Percentiles rank a stretch among this genome's conserved stretches.
Conservation (phyloP, 2,113 vertebrate species). For the Columba livia region DNA sequence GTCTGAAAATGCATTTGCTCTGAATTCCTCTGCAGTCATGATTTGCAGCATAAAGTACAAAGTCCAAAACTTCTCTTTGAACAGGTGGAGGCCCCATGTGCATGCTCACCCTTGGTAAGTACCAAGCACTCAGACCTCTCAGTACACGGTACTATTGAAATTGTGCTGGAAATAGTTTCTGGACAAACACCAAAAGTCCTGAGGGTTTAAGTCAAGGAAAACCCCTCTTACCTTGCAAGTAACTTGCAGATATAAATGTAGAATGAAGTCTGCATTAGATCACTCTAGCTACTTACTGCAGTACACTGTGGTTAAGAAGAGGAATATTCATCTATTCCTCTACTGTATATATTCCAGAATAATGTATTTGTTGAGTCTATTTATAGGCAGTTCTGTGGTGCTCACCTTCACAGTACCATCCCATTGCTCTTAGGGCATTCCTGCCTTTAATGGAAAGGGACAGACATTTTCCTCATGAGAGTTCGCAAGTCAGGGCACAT, state of each 20-base stretch:
- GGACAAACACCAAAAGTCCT: neutral
- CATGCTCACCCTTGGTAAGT: neutral
- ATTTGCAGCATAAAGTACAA: neutral
- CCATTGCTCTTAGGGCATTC: neutral
- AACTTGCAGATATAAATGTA: neutral
- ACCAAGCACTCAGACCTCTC: neutral
- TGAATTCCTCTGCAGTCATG: neutral
- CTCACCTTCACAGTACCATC: neutral
- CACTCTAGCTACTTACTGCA: neutral
- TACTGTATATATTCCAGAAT: neutral
- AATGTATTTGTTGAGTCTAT: neutral
- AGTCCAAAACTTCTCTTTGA: neutral
- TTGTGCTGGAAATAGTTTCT: neutral
- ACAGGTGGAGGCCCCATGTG: neutral
- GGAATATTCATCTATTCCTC: neutral
- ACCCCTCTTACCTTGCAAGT: neutral
- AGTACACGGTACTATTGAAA: neutral
- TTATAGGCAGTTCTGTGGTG: neutral
- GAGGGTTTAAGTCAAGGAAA: constrained; percentile 10
- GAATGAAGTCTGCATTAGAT: neutral
- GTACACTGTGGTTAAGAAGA: neutral
- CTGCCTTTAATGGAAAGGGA: constrained; percentile 21
- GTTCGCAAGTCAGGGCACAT: neutral
- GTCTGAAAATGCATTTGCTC: neutral
- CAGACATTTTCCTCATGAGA: neutral